Conservation (phyloP, 53 echinoderm and acorn worm species). For the Mesocentrotus franciscanus region DNA sequence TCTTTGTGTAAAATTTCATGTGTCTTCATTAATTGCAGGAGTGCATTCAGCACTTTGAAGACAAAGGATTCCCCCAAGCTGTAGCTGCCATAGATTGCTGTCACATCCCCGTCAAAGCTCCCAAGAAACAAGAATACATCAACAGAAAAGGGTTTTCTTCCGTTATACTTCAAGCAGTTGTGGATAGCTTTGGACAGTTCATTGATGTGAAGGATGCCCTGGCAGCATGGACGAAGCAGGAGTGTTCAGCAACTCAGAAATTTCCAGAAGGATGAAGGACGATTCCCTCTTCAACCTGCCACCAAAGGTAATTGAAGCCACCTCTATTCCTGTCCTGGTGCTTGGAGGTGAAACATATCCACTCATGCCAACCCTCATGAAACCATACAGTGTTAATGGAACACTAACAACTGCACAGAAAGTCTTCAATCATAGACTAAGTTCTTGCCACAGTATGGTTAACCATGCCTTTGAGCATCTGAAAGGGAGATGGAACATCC, state of each 20-base stretch:
- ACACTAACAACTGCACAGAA: conserved; percentile 44
- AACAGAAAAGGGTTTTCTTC: conserved; percentile 74
- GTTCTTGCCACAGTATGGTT: conserved; percentile 62
- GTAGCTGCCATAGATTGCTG: conserved; percentile 77
- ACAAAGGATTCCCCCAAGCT: conserved; percentile 67
- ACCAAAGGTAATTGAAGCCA: conserved; percentile 7
- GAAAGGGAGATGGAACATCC: conserved; percentile 78
- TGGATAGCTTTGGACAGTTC: conserved; percentile 73
- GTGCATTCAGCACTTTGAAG: conserved; percentile 8
- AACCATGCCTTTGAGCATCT: conserved; percentile 73
- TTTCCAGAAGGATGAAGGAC: conserved; percentile 15
- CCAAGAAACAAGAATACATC: conserved; percentile 68
- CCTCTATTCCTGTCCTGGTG: conserved; percentile 64
- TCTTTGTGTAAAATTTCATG: neutral
- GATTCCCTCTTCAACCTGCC: neutral
- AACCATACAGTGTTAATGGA: conserved; percentile 61
- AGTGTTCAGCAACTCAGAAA: conserved; percentile 62
- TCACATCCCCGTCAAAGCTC: conserved; percentile 75
- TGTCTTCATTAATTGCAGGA: conserved; percentile 25
- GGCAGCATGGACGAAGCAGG: conserved; percentile 70
- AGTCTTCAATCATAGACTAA: conserved; percentile 69
- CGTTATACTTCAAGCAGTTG: conserved; percentile 72
- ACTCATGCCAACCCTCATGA: conserved; percentile 78
- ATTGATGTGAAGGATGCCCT: conserved; percentile 75
- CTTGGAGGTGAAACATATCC: conserved; percentile 78